phyloP scores from a whole-genome alignment of 1,140 invertebrate species.

The Belonocnema kinseyi region DNA sequence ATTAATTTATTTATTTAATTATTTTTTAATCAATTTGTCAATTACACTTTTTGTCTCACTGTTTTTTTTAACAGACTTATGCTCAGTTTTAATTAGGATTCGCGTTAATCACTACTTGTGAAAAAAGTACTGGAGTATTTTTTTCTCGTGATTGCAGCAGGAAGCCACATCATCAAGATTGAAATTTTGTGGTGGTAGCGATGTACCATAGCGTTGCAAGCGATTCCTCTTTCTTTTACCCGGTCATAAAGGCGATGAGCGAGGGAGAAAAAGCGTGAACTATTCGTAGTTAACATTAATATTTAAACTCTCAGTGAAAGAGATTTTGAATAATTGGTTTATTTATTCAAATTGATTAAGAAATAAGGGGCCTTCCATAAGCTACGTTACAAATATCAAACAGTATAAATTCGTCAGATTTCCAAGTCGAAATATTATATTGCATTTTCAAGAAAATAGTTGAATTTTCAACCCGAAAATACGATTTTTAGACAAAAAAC shows the following conservation, averaged over 20 bases:
- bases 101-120: not conserved
- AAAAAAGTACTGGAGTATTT: not conserved
- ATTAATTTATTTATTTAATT: too few relatives aligned
- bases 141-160: conserved; percentile 9
- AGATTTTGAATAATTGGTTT: conserved; percentile 13
- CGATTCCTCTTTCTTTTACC: conserved; percentile 14
- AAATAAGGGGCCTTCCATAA: not conserved
- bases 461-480: too few relatives aligned
- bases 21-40: not conserved
- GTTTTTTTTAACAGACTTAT: not conserved
- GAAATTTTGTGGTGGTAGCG: conserved; percentile 28
- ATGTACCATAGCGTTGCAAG: conserved; percentile 16
- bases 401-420: too few relatives aligned
- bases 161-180: conserved; percentile 23
- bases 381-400: too few relatives aligned
- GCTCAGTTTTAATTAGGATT: not conserved
- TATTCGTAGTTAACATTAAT: conserved; percentile 14
- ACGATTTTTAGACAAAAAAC: too few relatives aligned
- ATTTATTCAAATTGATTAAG: conserved; percentile 20
- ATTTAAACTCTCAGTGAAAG: conserved; percentile 17
- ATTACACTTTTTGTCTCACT: not conserved
- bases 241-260: conserved; percentile 17
- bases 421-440: too few relatives aligned
- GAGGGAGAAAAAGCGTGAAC: conserved; percentile 16
- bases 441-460: too few relatives aligned